These are phyloP conservation scores for Ptychoptera albimana DNA, from an alignment of 2,888 invertebrate genomes.

Conservation along the genomic window DNA sequence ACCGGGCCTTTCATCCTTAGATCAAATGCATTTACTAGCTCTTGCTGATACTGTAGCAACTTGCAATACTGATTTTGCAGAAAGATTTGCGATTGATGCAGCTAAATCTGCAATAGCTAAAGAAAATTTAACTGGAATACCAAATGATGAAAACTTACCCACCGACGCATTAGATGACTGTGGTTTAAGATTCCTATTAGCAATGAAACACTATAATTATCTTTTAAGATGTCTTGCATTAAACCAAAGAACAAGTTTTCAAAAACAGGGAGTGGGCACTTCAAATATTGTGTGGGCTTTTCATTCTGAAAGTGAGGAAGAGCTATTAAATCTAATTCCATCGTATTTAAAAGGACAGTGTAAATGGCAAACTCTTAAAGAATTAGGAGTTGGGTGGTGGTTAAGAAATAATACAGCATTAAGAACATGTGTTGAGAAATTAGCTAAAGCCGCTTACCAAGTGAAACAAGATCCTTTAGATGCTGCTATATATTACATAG, in stretches of 20 bases:
- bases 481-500: slow-evolving; percentile 91
- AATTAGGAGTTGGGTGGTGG: slow-evolving; percentile 94
- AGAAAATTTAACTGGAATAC: slow-evolving; percentile 41
- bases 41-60: slow-evolving; percentile 95
- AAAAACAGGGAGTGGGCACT: slow-evolving; percentile 71
- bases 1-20: slow-evolving; percentile 87
- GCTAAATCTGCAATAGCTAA: slow-evolving; percentile 50
- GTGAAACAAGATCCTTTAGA: slow-evolving; percentile 89
- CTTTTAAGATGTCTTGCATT: slow-evolving; percentile 83
- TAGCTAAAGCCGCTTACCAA: slow-evolving; percentile 90
- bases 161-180: slow-evolving; percentile 89
- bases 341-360: slow-evolving; percentile 71
- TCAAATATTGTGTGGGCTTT: slow-evolving; percentile 97
- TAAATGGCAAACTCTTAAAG: slow-evolving; percentile 80
- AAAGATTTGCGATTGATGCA: slow-evolving; percentile 55
- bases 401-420: slow-evolving; percentile 68
- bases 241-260: slow-evolving; percentile 70
- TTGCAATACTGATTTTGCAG: slow-evolving; percentile 76
- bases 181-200: slow-evolving; percentile 85
- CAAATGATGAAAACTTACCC: slow-evolving; percentile 36
- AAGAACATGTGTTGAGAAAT: slow-evolving; percentile 71
- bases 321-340: slow-evolving; percentile 77
- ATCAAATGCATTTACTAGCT: slow-evolving; percentile 99
- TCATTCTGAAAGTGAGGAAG: slow-evolving; percentile 96
- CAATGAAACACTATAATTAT: slow-evolving; percentile 96